A percentile compares a stretch with the other conserved stretches of the same genome.
These are phyloP conservation scores for Microtus oregoni DNA, from an alignment of 2,113 vertebrate species.

Conservation along the genomic window DNA sequence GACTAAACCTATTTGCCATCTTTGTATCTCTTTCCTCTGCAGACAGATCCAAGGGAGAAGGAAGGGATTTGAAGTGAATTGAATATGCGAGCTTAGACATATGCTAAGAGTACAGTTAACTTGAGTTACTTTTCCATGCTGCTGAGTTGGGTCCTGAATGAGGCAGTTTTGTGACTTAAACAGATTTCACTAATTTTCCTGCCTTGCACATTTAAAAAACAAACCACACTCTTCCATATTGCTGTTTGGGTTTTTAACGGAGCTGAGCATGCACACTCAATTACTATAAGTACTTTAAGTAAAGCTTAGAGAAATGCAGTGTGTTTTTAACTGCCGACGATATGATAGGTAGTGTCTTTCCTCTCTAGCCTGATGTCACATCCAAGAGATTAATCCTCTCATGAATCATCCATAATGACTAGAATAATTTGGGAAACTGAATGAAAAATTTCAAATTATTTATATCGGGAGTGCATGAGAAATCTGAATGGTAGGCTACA, in stretches of 20 bases:
- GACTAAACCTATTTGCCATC: slow-evolving; percentile 51
- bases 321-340: slow-evolving; percentile 88
- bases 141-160: slow-evolving; percentile 78
- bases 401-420: slow-evolving; percentile 90
- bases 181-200: slow-evolving; percentile 82
- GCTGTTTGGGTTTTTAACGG: slow-evolving; percentile 82
- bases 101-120: slow-evolving; percentile 81
- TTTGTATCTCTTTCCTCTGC: slow-evolving; percentile 35
- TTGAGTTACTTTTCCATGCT: slow-evolving; percentile 65
- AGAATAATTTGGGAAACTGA: slow-evolving; percentile 87
- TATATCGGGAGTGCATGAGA: slow-evolving; percentile 85
- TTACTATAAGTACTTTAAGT: slow-evolving; percentile 84
- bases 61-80: slow-evolving; percentile 70
- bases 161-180: slow-evolving; percentile 70
- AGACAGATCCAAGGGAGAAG: slow-evolving; percentile 46
- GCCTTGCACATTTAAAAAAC: slow-evolving; percentile 82
- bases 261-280: slow-evolving; percentile 84
- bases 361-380: slow-evolving; percentile 87
- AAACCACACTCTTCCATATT: slow-evolving; percentile 83
- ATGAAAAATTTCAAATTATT: slow-evolving; percentile 89
- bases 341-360: slow-evolving; percentile 86
- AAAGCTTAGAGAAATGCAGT: slow-evolving; percentile 85
- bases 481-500: slow-evolving; percentile 86
- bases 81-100: slow-evolving; percentile 79
- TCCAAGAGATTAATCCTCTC: slow-evolving; percentile 88